A percentile compares a stretch with the other conserved stretches of the same genome.
Conservation (phyloP, 2,113 vertebrate species). For the Rhineura floridana region DNA sequence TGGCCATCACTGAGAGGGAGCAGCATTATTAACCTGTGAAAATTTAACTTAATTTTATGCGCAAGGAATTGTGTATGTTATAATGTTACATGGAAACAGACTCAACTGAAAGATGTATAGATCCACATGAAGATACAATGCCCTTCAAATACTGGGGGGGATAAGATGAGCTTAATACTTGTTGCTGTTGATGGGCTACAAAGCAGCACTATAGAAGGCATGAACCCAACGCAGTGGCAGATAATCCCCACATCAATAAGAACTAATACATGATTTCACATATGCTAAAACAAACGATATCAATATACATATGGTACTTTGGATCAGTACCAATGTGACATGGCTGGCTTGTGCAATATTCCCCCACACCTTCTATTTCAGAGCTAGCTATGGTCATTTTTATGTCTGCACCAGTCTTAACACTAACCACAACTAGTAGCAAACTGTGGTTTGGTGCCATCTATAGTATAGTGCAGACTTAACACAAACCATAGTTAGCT, state of each 20-base stretch:
- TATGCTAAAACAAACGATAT: not conserved
- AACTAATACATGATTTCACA: not conserved
- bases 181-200: not conserved
- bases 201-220: not conserved
- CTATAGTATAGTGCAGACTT: too few species aligned
- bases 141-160: not conserved
- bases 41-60: not conserved
- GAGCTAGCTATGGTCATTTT: not conserved
- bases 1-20: not conserved
- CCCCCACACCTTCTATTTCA: not conserved
- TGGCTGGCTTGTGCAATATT: not conserved
- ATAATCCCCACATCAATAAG: fast-evolving
- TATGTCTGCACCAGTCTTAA: not conserved
- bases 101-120: not conserved
- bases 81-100: not conserved
- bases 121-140: not conserved
- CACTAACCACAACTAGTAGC: not conserved
- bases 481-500: not conserved
- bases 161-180: not conserved
- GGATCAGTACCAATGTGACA: not conserved
- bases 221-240: too few species aligned
- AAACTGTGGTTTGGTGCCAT: not conserved
- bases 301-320: not conserved
- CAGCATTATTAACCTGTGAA: not conserved
- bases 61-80: not conserved